These are phyloP conservation scores for Halichondria panicea DNA, from an alignment of 37 sponge, comb jelly and placozoan species.

Conservation along the genomic window DNA sequence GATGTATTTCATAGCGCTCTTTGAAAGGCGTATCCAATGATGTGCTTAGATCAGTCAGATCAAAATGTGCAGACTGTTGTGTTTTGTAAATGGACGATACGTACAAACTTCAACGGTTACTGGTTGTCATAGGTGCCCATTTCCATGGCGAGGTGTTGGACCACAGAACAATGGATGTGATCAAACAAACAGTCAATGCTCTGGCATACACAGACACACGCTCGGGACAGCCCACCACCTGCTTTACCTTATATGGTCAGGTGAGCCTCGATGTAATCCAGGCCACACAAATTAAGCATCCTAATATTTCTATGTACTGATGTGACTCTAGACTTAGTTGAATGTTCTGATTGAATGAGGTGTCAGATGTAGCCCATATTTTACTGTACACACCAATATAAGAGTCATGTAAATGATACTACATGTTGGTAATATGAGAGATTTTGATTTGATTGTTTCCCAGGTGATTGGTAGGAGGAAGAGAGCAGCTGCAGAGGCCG, in stretches of 20 bases:
- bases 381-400: too few relatives aligned
- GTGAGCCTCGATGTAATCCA: conserved; percentile 3
- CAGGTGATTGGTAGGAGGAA: conserved; percentile 33
- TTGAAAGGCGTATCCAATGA: too few relatives aligned
- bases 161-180: conserved; percentile 35
- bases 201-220: background rate
- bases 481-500: background rate
- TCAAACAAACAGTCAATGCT: conserved; percentile 21
- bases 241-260: conserved; percentile 19
- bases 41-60: too few relatives aligned
- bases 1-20: too few relatives aligned
- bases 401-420: too few relatives aligned
- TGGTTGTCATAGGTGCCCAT: conserved; percentile 23
- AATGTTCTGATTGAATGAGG: background rate
- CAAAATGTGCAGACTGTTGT: too few relatives aligned
- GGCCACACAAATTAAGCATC: too few relatives aligned
- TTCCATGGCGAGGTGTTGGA: conserved; percentile 47
- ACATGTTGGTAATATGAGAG: too few relatives aligned
- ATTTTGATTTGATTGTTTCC: background rate
- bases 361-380: background rate
- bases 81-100: too few relatives aligned
- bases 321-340: too few relatives aligned
- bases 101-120: background rate
- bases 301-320: too few relatives aligned
- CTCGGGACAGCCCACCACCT: background rate